Evolutionary conservation across 2,888 invertebrate species (phyloP).

Genomic region (Spilosoma lubricipeda): DNA sequence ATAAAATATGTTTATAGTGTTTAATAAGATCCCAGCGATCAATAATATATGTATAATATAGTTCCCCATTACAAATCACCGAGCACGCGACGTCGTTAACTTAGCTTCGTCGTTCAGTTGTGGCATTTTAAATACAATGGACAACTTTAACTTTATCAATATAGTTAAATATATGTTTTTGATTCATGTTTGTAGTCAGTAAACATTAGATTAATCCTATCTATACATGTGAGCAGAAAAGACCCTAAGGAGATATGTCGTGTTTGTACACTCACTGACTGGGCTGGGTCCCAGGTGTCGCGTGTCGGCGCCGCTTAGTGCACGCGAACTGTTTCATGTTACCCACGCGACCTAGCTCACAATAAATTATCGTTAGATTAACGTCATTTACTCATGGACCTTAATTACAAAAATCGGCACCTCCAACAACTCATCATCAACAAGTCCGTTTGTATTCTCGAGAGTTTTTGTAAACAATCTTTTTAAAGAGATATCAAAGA

Average conservation of each 20-base stretch:
- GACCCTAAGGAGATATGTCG: background rate
- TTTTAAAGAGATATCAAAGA: background rate
- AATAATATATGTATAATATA: constrained; percentile 18
- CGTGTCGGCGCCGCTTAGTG: constrained; percentile 6
- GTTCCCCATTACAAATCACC: constrained; percentile 22
- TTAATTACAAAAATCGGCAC: constrained; percentile 5
- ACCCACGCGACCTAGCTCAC: constrained; percentile 25
- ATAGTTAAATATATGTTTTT: too few relatives aligned
- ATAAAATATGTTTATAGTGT: constrained; percentile 36
- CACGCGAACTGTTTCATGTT: background rate
- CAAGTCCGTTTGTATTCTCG: background rate
- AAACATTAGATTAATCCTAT: background rate
- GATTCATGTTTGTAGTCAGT: background rate
- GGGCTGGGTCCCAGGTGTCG: background rate
- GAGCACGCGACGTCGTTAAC: constrained; percentile 31
- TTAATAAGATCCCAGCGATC: constrained; percentile 43
- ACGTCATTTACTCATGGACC: background rate
- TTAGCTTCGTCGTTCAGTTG: background rate
- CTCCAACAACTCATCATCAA: background rate
- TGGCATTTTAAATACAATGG: too few relatives aligned
- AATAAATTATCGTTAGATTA: constrained; percentile 41
- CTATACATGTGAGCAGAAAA: background rate
- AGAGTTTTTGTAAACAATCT: background rate
- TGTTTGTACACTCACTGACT: background rate
- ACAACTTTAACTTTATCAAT: too few relatives aligned